These are phyloP conservation scores for Leuciscus waleckii DNA, from an alignment of 2,797 vertebrate species.

Conservation along the genomic window DNA sequence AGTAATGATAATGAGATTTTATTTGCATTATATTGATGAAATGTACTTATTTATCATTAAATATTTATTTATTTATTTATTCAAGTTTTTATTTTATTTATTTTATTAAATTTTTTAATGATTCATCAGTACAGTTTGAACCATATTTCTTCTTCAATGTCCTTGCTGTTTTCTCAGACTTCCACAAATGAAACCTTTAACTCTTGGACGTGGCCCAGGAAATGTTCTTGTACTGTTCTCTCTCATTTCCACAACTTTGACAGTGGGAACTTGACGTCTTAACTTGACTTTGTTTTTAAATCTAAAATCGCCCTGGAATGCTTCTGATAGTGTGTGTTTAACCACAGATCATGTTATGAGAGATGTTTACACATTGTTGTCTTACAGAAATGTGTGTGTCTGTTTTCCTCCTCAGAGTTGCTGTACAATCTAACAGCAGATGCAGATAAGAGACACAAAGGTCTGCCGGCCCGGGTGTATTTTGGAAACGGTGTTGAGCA, in stretches of 20 bases:
- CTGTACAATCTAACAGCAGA: slow-evolving; percentile 93
- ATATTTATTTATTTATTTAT: neutral
- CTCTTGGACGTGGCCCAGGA: slow-evolving; percentile 33
- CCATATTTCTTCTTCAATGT: neutral
- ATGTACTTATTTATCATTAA: neutral
- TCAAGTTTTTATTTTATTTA: neutral
- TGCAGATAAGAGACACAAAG: slow-evolving; percentile 88
- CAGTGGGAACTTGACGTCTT: slow-evolving; percentile 27
- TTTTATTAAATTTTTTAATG: neutral
- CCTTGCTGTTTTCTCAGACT: slow-evolving; percentile 35
- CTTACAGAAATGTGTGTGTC: neutral
- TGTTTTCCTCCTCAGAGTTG: slow-evolving; percentile 77
- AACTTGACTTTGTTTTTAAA: slow-evolving; percentile 16
- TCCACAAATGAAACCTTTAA: slow-evolving; percentile 12
- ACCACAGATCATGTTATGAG: neutral
- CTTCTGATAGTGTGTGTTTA: slow-evolving; percentile 3
- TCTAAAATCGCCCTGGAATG: neutral
- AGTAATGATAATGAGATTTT: neutral
- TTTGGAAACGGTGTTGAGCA: slow-evolving; percentile 87
- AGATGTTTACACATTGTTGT: slow-evolving; percentile 7
- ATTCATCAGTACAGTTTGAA: neutral
- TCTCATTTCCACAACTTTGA: slow-evolving; percentile 25
- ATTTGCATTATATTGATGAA: neutral
- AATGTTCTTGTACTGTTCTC: slow-evolving; percentile 23
- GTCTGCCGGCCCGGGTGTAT: slow-evolving; percentile 86